Conservation (phyloP, 2,888 invertebrate species). For the Brachyptera risi region DNA sequence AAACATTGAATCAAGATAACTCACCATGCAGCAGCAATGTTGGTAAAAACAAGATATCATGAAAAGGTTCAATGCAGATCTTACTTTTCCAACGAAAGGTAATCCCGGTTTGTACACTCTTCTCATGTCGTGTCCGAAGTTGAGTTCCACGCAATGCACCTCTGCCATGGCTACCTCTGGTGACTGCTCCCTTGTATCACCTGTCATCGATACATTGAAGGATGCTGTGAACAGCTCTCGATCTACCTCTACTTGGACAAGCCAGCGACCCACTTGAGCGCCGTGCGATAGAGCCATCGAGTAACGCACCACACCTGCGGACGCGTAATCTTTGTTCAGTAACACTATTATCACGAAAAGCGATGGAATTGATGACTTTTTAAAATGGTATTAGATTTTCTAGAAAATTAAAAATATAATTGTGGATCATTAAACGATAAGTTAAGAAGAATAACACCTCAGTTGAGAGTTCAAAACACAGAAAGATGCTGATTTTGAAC, state of each 20-base stretch:
- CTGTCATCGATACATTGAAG: slow-evolving; percentile 41
- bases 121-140: slow-evolving; percentile 62
- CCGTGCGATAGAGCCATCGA: slow-evolving; percentile 53
- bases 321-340: slow-evolving; percentile 1
- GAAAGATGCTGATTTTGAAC: too few species aligned
- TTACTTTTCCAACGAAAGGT: slow-evolving; percentile 62
- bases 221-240: slow-evolving; percentile 54
- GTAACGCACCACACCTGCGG: slow-evolving; percentile 57
- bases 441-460: too few species aligned
- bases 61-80: too few species aligned
- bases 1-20: too few species aligned
- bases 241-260: slow-evolving; percentile 52
- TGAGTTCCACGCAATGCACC: slow-evolving; percentile 61
- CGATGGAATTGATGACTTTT: too few species aligned
- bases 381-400: too few species aligned
- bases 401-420: too few species aligned
- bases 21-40: too few species aligned
- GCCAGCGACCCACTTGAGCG: slow-evolving; percentile 56
- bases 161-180: slow-evolving; percentile 59
- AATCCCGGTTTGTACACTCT: slow-evolving; percentile 62
- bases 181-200: background rate
- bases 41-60: too few species aligned
- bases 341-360: too few species aligned
- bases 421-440: too few species aligned
- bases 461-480: too few species aligned